Percentiles rank a stretch among this genome's conserved stretches.
These are phyloP conservation scores for Eupeodes luniger DNA, from an alignment of 2,888 invertebrate genomes.

Conservation along the genomic window DNA sequence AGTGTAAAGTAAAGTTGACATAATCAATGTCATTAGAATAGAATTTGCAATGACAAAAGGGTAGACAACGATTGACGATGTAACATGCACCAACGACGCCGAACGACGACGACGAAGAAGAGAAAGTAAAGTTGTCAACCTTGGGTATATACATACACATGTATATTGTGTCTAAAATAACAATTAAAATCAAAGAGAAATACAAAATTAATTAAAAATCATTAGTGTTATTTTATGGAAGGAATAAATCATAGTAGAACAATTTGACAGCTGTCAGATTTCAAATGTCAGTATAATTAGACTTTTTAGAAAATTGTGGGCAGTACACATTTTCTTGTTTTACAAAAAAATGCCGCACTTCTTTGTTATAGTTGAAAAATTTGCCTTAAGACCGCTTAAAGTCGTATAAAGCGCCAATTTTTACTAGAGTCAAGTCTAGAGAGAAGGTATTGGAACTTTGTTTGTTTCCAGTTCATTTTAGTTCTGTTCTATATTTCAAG, in stretches of 20 bases:
- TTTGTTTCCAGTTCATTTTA: background rate
- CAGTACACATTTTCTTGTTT: conserved; percentile 32
- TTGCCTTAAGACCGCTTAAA: conserved; percentile 23
- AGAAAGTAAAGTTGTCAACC: conserved; percentile 71
- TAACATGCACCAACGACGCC: background rate
- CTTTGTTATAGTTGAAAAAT: conserved; percentile 49
- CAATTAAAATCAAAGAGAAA: conserved; percentile 34
- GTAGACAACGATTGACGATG: background rate
- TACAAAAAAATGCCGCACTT: conserved; percentile 14
- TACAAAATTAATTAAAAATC: background rate
- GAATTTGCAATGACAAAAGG: conserved; percentile 32
- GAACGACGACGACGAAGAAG: background rate
- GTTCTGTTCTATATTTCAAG: background rate
- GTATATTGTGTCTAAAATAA: conserved; percentile 30
- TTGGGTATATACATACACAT: background rate
- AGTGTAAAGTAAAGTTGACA: background rate
- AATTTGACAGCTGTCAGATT: conserved; percentile 63
- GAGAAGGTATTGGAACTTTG: conserved; percentile 22
- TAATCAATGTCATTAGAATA: conserved; percentile 25
- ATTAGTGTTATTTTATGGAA: conserved; percentile 11
- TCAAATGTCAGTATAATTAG: conserved; percentile 46
- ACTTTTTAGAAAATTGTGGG: conserved; percentile 38
- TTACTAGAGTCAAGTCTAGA: background rate
- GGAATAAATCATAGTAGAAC: conserved; percentile 21
- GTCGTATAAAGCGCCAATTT: background rate